Base-by-base conservation (phyloP, 2,888 invertebrate genomes). In the Choreutis nemorana region DNA sequence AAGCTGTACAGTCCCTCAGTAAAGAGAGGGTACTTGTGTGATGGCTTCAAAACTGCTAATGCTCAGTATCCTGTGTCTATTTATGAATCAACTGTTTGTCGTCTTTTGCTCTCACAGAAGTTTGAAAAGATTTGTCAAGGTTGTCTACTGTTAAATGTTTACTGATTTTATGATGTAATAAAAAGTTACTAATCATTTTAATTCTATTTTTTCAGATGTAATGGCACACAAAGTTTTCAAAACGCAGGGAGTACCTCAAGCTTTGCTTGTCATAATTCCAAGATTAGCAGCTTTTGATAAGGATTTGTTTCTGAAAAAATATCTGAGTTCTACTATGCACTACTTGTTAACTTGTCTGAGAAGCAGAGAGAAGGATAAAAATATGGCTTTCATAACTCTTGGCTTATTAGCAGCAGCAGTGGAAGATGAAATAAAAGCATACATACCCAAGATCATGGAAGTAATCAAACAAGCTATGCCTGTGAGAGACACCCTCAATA, bases 231-330 rank as follows among this genome's bases (percentile, higher is more conserved):
- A 90, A 33, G 66, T 81, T 29, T 86, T 89, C 0, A 86, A 89
- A 45, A 90, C 88, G 28, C 77, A 84, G 3, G 88, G 91, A 56
- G 91, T 97, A 12, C 96, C 97, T 44, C 91, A 93, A 53, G 87
- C 91, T 1, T 66, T 99, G 8, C 82, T 97, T 32, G 87, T 88
- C 21, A 85, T 98, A 26, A 78, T 98, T 34, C 98, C 98, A 1
- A 83, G 97, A 40, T 70, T 97, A 29, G 97, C 96, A 4, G 94
- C 97, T n/a, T 96, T 97, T 50, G 89, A 94, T 57, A 89, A 87
- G 34, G 85, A 87, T 4, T 83, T 83, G 32, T 97, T 97, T 56
- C 84, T 89, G 1, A 81, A 83, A 32, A 86, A 87, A 42, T 89
- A 94, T 61, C 70, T 94, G 1, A 83, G 81, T 22, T 82, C 84